A percentile compares a stretch with the other conserved stretches of the same genome.
Evolutionary conservation across 2,888 invertebrate genomes (phyloP).

Genomic region (Temnothorax unifasciatus): DNA sequence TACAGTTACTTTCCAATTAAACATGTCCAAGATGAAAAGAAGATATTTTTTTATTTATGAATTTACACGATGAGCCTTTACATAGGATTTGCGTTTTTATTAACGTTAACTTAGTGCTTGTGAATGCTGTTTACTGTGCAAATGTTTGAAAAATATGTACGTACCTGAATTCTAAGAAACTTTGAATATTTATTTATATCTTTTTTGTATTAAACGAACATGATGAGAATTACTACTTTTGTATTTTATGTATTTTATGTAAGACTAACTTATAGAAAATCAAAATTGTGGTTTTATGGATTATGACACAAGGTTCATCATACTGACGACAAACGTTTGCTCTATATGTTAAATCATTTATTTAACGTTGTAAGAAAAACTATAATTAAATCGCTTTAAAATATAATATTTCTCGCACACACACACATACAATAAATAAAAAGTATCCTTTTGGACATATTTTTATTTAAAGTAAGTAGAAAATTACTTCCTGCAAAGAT

Average conservation of each 20-base stretch:
- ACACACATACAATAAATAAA: neutral
- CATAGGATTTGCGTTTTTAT: neutral
- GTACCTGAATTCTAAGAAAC: neutral
- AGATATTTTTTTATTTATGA: conserved; percentile 14
- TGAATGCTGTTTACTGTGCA: conserved; percentile 9
- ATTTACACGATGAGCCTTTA: neutral
- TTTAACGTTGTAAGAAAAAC: neutral
- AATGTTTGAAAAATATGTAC: conserved; percentile 18
- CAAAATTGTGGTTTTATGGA: neutral
- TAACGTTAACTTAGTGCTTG: neutral
- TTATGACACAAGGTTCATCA: neutral
- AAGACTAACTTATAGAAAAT: neutral
- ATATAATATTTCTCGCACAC: neutral
- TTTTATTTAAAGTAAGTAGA: neutral
- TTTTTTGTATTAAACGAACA: neutral
- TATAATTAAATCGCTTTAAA: neutral
- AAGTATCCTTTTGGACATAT: neutral
- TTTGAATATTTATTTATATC: conserved; percentile 14
- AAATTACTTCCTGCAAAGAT: neutral
- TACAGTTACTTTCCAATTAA: neutral
- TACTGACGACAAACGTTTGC: neutral
- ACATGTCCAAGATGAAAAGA: neutral
- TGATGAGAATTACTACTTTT: neutral
- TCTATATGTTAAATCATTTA: neutral
- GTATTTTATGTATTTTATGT: neutral